Evolutionary conservation across 2,113 vertebrate species (phyloP).

Genomic region (Stegostoma tigrinum): DNA sequence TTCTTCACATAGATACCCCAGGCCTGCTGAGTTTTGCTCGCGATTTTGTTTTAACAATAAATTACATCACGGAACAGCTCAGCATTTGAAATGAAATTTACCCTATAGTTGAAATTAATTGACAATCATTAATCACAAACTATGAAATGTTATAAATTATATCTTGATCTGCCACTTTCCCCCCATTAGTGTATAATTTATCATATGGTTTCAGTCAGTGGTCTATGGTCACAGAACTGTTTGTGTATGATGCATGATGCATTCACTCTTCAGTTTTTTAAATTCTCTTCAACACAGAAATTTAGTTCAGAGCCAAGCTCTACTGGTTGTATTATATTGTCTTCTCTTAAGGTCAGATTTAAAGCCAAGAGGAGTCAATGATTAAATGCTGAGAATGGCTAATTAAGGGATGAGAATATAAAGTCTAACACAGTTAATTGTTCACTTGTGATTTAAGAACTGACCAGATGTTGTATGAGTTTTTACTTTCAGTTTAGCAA

Average conservation of each 20-base stretch:
- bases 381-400: not conserved
- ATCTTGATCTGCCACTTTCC: not conserved
- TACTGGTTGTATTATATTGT: not conserved
- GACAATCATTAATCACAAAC: not conserved
- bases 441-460: not conserved
- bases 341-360: not conserved
- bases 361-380: not conserved
- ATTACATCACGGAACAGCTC: not conserved
- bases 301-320: not conserved
- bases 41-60: not conserved
- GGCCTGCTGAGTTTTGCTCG: no score
- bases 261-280: not conserved
- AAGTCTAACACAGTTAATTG: not conserved
- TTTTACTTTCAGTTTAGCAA: not conserved
- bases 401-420: not conserved
- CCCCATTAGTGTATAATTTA: not conserved
- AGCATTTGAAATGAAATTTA: not conserved
- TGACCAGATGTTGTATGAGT: not conserved
- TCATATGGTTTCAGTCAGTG: not conserved
- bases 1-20: no score
- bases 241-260: not conserved
- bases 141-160: not conserved
- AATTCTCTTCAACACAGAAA: not conserved
- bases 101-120: not conserved
- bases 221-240: not conserved